Base-by-base conservation (phyloP, 1,140 invertebrate genomes). In the Venturia canescens region DNA sequence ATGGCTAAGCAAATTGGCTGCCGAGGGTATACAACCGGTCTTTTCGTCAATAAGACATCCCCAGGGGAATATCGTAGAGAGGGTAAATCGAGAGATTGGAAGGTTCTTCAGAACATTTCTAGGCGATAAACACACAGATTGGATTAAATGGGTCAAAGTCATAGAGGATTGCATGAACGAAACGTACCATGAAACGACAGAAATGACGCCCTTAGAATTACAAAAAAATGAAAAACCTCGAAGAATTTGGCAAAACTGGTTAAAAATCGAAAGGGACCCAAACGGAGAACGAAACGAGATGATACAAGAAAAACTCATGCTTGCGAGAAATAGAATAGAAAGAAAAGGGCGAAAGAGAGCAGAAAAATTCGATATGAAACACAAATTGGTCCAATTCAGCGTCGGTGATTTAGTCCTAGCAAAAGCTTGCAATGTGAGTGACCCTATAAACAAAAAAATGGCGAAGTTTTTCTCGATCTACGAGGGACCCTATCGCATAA, bases 41-140 rank as follows among this genome's bases (percentile, higher is more conserved):
- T 57, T 57, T n/a, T 57, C 53, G n/a, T 57, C 53, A 16, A 57
- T 57, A 9, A 57, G 53, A 57, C 53, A 57, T 57, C 53, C 53
- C n/a, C 53, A 57, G 18, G 53, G 53, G 6, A 57, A 57, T n/a
- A 57, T 57, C 53, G 53, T 57, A 3, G 53, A 57, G 16, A 6
- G 16, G 3, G 53, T 57, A 4, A 60, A 21, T 9, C 1, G 57
- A 60, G 57, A 60, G 21, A 21, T 60, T 3, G 57, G 57, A 21
- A 18, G 57, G 3, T 60, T 60, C 18, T 60, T 60, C 57, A 18
- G 57, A 7, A 60, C 57, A 60, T 60, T 60, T 9, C 11, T 60
- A 9, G 11, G 7, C 3, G 9, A 60, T 9, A 60, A 60, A n/a
- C 57, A n/a, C n/a, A 60, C 21, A 21, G 57, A 21, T 21, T 60